Evolutionary conservation across 2,797 vertebrate species (phyloP), one percentile per base, ranked within the genome.

Genomic region (Neosalanx taihuensis): DNA sequence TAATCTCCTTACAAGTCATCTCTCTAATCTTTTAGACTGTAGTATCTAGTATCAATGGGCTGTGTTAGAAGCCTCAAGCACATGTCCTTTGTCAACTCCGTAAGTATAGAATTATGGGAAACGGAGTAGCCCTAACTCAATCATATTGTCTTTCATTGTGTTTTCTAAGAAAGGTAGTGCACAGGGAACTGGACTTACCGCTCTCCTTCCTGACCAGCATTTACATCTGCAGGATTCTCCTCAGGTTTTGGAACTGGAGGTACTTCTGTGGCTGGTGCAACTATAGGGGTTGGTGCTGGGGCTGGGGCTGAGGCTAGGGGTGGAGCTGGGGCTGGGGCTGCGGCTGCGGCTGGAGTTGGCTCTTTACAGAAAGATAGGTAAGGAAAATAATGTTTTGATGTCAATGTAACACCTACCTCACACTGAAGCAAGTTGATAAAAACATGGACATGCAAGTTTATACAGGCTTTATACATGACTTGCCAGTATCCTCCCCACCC

Each of bases 1-100:
- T 93, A 92, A 93, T 91, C 91, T 88, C 82, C 84, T 91, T 85
- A 90, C 62, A 82, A 82, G 65, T 81, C 72, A 62, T 80, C 74
- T 69, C 65, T 61, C 73, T 89, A 85, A 90, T 89, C 84, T 84
- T 85, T 79, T 60, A 51, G 57, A 58, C 15, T 17, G 57, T 57
- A 13, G 58, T 46, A 5, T 46, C 41, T 12, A 46, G 12, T 26
- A 41, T 41, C 37, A 41, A 41, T 12, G 37, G 37, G 37, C 37
- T 41, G 37, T 41, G 37, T 41, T 41, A 41, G 12, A 6, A 18
- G 17, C 51, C 51, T 76, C 67, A 18, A 26, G 41, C 37, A 46
- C 13, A 41, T 49, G 37, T n/a, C n/a, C n/a, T n/a, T n/a, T n/a
- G n/a, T n/a, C n/a, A n/a, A n/a, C n/a, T n/a, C n/a, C n/a, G n/a